Percentiles rank a stretch among this genome's conserved stretches.
phyloP scores from a whole-genome alignment of 2,888 invertebrate genomes.

The Cheilosia urbana region DNA sequence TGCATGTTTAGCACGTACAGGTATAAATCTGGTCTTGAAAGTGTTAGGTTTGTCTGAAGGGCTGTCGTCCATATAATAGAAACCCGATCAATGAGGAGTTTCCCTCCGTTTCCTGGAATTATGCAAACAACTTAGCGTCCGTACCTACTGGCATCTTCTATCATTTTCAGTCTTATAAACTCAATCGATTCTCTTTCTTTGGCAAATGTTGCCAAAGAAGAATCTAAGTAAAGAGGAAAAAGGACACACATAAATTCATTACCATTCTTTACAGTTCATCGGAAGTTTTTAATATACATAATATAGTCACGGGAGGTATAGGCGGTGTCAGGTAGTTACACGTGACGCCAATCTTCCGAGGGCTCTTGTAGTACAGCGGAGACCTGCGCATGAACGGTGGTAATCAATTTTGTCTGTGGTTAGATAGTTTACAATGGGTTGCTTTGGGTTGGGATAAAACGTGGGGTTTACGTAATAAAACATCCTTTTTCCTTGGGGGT shows the following conservation, averaged over 20 bases:
- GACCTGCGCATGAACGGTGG: too few relatives aligned
- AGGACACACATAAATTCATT: neutral
- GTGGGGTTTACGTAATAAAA: too few relatives aligned
- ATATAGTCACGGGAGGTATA: neutral
- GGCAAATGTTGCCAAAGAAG: neutral
- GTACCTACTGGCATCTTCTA: neutral
- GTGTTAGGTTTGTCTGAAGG: too few relatives aligned
- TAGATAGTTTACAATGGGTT: too few relatives aligned
- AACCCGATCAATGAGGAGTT: neutral
- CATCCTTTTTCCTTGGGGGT: too few relatives aligned
- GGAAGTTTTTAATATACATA: neutral
- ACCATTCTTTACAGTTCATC: neutral
- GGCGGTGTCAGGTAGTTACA: neutral
- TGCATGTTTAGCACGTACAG: too few relatives aligned
- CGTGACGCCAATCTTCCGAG: neutral
- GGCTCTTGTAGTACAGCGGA: too few relatives aligned
- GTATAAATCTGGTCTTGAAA: too few relatives aligned
- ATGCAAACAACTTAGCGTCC: constrained; percentile 4
- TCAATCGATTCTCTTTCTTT: constrained; percentile 6
- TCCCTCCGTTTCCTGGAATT: constrained; percentile 10
- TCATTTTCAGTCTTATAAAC: constrained; percentile 11
- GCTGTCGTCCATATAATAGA: too few relatives aligned
- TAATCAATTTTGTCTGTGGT: too few relatives aligned
- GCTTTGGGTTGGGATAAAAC: too few relatives aligned
- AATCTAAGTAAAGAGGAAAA: neutral